A percentile compares a stretch with the other conserved stretches of the same genome.
phyloP scores from a whole-genome alignment of 2,888 invertebrate genomes.

The Nomada ruficornis region DNA sequence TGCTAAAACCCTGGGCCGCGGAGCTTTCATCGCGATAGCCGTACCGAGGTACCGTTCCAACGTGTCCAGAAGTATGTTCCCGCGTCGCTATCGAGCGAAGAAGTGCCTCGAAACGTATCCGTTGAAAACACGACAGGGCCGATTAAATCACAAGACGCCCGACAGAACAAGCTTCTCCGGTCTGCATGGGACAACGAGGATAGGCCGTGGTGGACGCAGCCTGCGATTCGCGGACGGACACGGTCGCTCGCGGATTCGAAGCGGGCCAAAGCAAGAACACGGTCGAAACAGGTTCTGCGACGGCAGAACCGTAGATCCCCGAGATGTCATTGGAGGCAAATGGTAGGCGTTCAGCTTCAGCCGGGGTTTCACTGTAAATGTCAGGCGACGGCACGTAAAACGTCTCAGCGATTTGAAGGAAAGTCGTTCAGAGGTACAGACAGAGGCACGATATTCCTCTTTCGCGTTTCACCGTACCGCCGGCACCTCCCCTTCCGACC shows the following conservation, averaged over 20 bases:
- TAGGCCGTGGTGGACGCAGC: slow-evolving; percentile 10
- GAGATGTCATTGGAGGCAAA: slow-evolving; percentile 68
- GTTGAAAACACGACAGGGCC: slow-evolving; percentile 23
- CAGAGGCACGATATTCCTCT: neutral
- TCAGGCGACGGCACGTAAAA: slow-evolving; percentile 68
- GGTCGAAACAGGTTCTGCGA: slow-evolving; percentile 67
- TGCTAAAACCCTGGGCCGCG: neutral
- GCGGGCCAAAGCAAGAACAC: slow-evolving; percentile 60
- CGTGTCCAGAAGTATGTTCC: slow-evolving; percentile 17
- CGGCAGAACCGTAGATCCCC: slow-evolving; percentile 65
- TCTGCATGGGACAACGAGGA: neutral
- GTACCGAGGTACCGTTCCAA: slow-evolving; percentile 24
- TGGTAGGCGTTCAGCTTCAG: slow-evolving; percentile 62
- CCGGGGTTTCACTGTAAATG: slow-evolving; percentile 71
- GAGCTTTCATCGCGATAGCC: slow-evolving; percentile 30
- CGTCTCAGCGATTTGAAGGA: slow-evolving; percentile 66
- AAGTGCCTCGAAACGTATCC: slow-evolving; percentile 33
- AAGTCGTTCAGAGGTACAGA: slow-evolving; percentile 61
- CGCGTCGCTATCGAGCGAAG: slow-evolving; percentile 13
- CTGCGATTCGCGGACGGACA: slow-evolving; percentile 22
- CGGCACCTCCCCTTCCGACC: neutral
- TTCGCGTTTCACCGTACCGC: slow-evolving; percentile 8
- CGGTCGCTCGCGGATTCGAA: slow-evolving; percentile 35
- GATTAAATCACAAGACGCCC: slow-evolving; percentile 31
- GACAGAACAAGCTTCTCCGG: slow-evolving; percentile 2